A percentile compares a stretch with the other conserved stretches of the same genome.
Conservation (phyloP, 2,113 vertebrate species). For the human (Homo sapiens) region GRCh38 chr13:60540501-60541000, state of each 20-base stretch:
- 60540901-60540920: neutral
- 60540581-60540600: neutral
- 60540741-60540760: slow-evolving; percentile 25
- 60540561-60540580: neutral
- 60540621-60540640: neutral
- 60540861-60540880: slow-evolving; percentile 1
- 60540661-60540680: slow-evolving; percentile 18
- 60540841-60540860: neutral
- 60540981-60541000: slow-evolving; percentile 27
- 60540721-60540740: slow-evolving; percentile 29
- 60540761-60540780: neutral
- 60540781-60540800: neutral
- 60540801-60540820: slow-evolving; percentile 33
- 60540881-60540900: slow-evolving; percentile 2
- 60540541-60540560: neutral
- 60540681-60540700: neutral
- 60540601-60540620: neutral
- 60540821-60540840: slow-evolving; percentile 28
- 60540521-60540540: neutral
- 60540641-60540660: slow-evolving; percentile 8
- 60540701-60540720: neutral
- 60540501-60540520: neutral
- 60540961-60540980: slow-evolving; percentile 22
- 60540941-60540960: neutral
- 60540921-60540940: neutral